Base-by-base conservation (phyloP, 1,140 invertebrate genomes). In the Copidosoma floridanum region DNA sequence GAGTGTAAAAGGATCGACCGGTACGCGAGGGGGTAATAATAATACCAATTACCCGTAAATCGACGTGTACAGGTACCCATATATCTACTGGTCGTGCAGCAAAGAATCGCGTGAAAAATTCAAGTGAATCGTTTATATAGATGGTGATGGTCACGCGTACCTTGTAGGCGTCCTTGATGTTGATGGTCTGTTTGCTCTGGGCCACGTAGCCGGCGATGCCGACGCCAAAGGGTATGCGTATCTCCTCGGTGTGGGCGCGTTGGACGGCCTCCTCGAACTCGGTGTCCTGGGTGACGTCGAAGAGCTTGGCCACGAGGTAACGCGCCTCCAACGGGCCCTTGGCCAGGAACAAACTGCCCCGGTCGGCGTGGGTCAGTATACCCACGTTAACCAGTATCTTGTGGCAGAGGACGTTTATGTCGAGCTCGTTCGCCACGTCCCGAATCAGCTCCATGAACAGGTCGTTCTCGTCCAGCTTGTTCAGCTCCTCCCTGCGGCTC, bases 341-440 rank as follows among this genome's bases (percentile, higher is more conserved):
- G 0, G 92, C 91, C 50, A 97, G 80, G 78, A 96, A 96, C 54
- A 96, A 79, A 54, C 89, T 92, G 10, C 92, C 92, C 18, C 93
- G 81, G 76, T 96, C 93, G 1, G 93, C 93, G 61, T 90, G 84
- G 3, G 92, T 95, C 41, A 97, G 82, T 53, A 93, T 80, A 40
- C 91, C 88, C 2, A 96, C 93, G 78, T 96, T 97, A 16, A 93
- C 91, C 23, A 96, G 83, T 66, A 96, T 96, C 82, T 97, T 97
- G 79, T 95, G 92, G 73, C 93, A 97, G 5, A 97, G 84, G 11
- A 92, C 88, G 77, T 96, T 91, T 70, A 97, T 94, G 73, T 97
- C 93, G 71, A 96, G 75, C 78, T 97, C 94, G 74, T 94, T 95
- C 60, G 93, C 90, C 46, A 97, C 92, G 74, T 97, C 93, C 43